phyloP scores from a whole-genome alignment of 2,797 vertebrate genomes.

The Periparus ater region DNA sequence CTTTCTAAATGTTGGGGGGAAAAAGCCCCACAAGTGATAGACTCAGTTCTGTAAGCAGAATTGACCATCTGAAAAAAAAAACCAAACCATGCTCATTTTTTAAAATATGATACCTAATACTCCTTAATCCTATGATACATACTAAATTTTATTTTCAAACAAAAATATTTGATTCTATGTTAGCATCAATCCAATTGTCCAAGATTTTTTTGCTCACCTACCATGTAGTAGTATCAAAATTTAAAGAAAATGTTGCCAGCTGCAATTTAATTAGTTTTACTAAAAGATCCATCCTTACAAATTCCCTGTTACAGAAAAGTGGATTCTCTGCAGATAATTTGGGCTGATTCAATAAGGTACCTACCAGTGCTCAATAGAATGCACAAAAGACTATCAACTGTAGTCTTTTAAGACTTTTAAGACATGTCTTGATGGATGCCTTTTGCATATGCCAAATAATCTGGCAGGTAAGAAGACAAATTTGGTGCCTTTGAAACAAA shows the following conservation, averaged over 20 bases:
- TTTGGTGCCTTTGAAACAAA: not conserved
- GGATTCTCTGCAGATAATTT: not conserved
- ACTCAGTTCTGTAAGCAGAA: not conserved
- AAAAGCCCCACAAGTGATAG: not conserved
- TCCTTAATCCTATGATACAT: not conserved
- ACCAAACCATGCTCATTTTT: not conserved
- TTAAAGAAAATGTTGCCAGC: not conserved
- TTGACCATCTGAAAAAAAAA: not conserved
- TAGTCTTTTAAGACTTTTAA: not conserved
- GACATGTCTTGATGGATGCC: not conserved
- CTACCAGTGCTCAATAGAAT: not conserved
- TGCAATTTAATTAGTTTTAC: not conserved
- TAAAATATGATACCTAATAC: not conserved
- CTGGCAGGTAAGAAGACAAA: conserved; percentile 10
- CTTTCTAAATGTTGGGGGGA: not conserved
- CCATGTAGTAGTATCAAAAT: not conserved
- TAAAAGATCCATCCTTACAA: not conserved
- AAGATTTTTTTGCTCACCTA: not conserved
- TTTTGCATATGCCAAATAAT: not conserved
- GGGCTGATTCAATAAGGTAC: not conserved
- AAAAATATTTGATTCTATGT: not conserved
- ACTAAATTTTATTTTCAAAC: not conserved
- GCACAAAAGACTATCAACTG: not conserved
- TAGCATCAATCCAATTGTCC: not conserved
- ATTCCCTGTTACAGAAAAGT: not conserved